phyloP scores from a whole-genome alignment of 2,113 vertebrate species.

The Jacana jacana region DNA sequence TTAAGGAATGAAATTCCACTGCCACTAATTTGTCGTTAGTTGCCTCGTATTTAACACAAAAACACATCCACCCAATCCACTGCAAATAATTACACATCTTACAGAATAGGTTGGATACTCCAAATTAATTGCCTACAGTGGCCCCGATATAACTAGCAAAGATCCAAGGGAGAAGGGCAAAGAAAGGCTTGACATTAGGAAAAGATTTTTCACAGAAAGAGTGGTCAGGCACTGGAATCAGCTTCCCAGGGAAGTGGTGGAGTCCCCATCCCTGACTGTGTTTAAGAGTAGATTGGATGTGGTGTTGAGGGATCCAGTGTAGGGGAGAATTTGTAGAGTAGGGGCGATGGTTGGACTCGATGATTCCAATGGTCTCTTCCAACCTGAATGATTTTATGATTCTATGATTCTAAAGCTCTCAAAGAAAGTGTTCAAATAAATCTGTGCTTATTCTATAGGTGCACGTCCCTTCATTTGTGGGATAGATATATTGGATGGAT shows the following conservation, averaged over 20 bases:
- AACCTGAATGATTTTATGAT: too few relatives aligned
- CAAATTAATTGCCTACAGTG: neutral
- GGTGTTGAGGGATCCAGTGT: too few relatives aligned
- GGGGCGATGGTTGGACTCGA: too few relatives aligned
- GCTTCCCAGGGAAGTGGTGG: too few relatives aligned
- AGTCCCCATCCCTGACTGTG: too few relatives aligned
- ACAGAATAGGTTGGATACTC: neutral
- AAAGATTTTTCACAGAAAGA: too few relatives aligned
- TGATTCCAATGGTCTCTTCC: too few relatives aligned
- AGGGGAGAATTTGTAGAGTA: too few relatives aligned
- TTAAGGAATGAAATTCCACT: neutral
- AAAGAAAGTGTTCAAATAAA: neutral
- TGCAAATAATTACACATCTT: neutral
- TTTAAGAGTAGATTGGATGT: too few relatives aligned
- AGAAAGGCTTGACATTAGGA: too few relatives aligned
- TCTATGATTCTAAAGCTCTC: too few relatives aligned
- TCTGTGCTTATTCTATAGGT: fast-evolving
- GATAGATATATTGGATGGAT: neutral
- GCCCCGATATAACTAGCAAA: neutral
- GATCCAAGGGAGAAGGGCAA: neutral
- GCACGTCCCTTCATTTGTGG: neutral
- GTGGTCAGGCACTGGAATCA: too few relatives aligned
- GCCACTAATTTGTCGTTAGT: neutral
- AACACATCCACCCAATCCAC: neutral
- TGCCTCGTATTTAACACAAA: neutral